Evolutionary conservation across 2,113 vertebrate genomes (phyloP).

Genomic region (Poecile atricapillus): DNA sequence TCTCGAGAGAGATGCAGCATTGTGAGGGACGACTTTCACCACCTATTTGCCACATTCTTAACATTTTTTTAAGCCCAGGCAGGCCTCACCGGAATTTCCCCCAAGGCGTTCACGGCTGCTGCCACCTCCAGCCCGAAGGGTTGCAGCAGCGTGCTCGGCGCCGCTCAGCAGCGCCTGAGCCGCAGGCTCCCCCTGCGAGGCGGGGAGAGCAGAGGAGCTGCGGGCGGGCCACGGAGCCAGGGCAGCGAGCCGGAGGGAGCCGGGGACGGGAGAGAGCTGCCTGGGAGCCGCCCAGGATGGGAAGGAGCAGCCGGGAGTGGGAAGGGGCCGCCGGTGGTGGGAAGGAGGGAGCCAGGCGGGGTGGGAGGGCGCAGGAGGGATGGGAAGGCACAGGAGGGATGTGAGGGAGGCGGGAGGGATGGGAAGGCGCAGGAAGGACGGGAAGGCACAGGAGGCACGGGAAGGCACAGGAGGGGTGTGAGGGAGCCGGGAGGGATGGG

Average conservation of each 20-base stretch:
- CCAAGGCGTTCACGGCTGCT: not conserved
- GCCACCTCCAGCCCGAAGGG: not conserved
- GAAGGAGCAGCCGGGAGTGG: fast-evolving
- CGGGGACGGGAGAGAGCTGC: fast-evolving
- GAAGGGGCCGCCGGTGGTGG: fast-evolving
- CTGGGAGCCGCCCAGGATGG: not conserved
- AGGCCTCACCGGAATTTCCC: not conserved
- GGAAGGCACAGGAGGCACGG: not conserved
- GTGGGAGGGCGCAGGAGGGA: no score
- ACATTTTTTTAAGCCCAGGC: not conserved
- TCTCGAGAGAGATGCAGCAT: not conserved
- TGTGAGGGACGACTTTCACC: not conserved
- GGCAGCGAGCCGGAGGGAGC: not conserved
- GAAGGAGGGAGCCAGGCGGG: not conserved
- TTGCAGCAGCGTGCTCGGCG: fast-evolving
- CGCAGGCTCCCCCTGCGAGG: not conserved
- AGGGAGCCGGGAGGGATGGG: not conserved
- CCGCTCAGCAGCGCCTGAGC: fast-evolving
- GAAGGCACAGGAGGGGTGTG: no score
- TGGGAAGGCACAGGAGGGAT: no score
- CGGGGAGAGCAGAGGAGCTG: not conserved
- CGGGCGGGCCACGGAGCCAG: not conserved
- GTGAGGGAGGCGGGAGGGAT: not conserved
- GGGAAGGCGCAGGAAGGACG: not conserved
- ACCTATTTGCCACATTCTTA: not conserved